Evolutionary conservation across 1,140 invertebrate genomes (phyloP), one percentile per base, ranked within the genome.

Genomic region (Cotesia typhae): DNA sequence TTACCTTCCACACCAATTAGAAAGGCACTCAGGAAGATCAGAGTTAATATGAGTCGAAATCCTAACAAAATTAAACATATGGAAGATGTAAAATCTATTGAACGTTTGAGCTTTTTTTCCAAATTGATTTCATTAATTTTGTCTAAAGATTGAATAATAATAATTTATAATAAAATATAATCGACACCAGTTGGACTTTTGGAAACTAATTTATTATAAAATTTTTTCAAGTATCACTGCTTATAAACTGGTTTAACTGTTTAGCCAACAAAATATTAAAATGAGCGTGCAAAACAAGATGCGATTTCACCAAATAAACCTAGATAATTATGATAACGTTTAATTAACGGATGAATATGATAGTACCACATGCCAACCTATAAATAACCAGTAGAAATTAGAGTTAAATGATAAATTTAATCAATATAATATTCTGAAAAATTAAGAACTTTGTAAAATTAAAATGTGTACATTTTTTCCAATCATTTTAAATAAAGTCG

Each of bases 51-150:
- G 71, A 59, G 41, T 38, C 70, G 73, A 72, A 14, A 59, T 63
- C 66, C 82, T 83, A 83, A 82, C 75, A 79, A 84, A 81, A 81
- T 82, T 76, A 81, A 82, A 78, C 51, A 79, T 74, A 78, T 76
- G 70, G 74, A 73, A 59, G 74, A 67, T 67, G 72, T 76, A 64
- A 76, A 71, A 69, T n/a, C 72, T 55, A 61, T 36, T 52, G 3
- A 53, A 12, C 17, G 37, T 37, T 63, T 61, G 6, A 63, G 35
- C 1, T 51, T 52, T 5, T 51, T 14, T 28, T 47, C 41, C 28
- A n/a, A 7, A 51, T 28, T 60, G 7, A 12, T 41, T 7, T 63
- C 67, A 12, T 28, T n/a, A 28, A 7, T 35, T 53, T 17, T 3
- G 12, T 37, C 10, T 28, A 28, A 12, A 37, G 61, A 10, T 9